phyloP scores from a whole-genome alignment of 2,113 vertebrate genomes.

The Xenopus borealis region DNA sequence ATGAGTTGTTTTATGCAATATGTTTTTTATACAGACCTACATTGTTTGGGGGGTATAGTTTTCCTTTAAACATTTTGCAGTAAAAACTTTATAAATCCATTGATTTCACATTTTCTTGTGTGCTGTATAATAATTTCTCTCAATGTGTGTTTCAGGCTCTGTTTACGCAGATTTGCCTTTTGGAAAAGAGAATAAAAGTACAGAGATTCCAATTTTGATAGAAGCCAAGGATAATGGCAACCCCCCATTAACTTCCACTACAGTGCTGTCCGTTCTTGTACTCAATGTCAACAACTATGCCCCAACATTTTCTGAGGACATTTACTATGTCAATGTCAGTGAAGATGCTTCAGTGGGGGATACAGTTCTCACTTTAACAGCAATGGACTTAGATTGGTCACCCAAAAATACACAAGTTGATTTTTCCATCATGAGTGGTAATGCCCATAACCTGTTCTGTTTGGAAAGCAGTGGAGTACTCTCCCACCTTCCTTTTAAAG shows the following conservation, averaged over 20 bases:
- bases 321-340: constrained; percentile 70
- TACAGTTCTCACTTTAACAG: constrained; percentile 71
- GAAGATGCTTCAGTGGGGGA: constrained; percentile 72
- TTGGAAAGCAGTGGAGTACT: constrained; percentile 64
- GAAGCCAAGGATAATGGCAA: constrained; percentile 80
- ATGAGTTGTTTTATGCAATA: too few relatives aligned
- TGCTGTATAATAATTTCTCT: neutral
- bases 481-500: constrained; percentile 57
- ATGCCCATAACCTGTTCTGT: constrained; percentile 69
- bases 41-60: too few relatives aligned
- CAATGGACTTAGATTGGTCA: constrained; percentile 72
- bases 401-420: constrained; percentile 68
- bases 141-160: constrained; percentile 70
- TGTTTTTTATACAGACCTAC: too few relatives aligned
- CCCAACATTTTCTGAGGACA: constrained; percentile 70
- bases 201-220: constrained; percentile 71
- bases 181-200: constrained; percentile 57
- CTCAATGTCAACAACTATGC: constrained; percentile 73
- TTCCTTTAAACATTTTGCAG: too few relatives aligned
- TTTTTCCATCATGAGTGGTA: constrained; percentile 74
- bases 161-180: constrained; percentile 69
- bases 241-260: constrained; percentile 67
- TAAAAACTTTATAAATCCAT: too few relatives aligned
- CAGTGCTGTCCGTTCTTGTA: constrained; percentile 69
- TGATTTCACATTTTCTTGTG: too few relatives aligned